A percentile compares a stretch with the other conserved stretches of the same genome.
These are phyloP conservation scores for Diglossa cyanea DNA, from an alignment of 2,797 vertebrate genomes.

Conservation along the genomic window DNA sequence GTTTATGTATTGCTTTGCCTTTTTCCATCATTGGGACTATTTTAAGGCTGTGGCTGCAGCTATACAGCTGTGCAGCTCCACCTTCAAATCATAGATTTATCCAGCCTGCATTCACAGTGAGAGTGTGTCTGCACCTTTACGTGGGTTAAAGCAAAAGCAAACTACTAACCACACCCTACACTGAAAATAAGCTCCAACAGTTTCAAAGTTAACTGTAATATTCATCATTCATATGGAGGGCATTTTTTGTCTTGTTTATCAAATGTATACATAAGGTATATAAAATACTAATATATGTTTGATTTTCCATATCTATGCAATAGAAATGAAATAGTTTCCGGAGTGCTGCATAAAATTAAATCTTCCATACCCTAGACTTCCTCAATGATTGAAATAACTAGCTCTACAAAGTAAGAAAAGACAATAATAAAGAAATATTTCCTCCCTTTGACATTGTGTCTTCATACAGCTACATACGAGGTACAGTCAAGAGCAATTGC, in stretches of 20 bases:
- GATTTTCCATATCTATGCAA: neutral
- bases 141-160: neutral
- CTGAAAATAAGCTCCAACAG: neutral
- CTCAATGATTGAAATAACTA: neutral
- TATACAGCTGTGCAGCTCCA: neutral
- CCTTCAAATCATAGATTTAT: neutral
- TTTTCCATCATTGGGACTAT: neutral
- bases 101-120: neutral
- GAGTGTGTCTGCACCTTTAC: neutral
- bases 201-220: neutral
- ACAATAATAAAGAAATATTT: neutral
- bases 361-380: neutral
- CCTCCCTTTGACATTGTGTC: neutral
- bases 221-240: neutral
- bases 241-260: neutral
- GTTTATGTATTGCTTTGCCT: neutral
- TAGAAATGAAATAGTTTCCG: neutral
- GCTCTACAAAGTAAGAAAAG: neutral
- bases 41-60: neutral
- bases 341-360: neutral
- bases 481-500: neutral
- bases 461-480: neutral
- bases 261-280: neutral
- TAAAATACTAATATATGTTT: neutral
- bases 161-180: accelerated